phyloP scores from a whole-genome alignment of 2,888 invertebrate genomes.

The Kryphioiulus occultus region DNA sequence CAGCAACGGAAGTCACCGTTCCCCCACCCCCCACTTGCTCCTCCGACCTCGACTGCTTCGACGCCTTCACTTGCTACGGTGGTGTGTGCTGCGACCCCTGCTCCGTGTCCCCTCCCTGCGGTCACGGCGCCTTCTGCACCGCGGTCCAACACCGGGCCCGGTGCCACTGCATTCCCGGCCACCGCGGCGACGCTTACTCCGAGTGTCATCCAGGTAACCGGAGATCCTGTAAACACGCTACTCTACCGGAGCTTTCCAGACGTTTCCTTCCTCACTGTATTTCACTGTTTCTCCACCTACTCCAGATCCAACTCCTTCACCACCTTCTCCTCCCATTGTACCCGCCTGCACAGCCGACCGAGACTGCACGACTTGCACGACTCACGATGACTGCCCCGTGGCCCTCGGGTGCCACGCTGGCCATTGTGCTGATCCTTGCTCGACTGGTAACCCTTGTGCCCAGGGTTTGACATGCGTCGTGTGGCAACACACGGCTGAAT shows the following conservation, averaged over 20 bases:
- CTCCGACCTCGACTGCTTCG: constrained; percentile 57
- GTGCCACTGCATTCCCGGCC: constrained; percentile 88
- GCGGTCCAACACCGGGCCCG: constrained; percentile 88
- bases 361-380: constrained; percentile 51
- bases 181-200: constrained; percentile 67
- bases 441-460: constrained; percentile 75
- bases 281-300: constrained; percentile 10
- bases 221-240: not conserved
- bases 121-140: constrained; percentile 85
- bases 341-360: constrained; percentile 58
- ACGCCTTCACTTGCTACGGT: constrained; percentile 73
- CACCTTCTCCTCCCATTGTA: not conserved
- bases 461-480: constrained; percentile 86
- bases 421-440: constrained; percentile 78
- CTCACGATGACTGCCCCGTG: constrained; percentile 56
- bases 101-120: constrained; percentile 73
- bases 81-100: constrained; percentile 81
- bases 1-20: not conserved
- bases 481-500: constrained; percentile 87
- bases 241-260: not conserved
- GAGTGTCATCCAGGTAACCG: constrained; percentile 51
- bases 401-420: constrained; percentile 76
- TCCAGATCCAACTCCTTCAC: not conserved
- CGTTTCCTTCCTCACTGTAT: not conserved
- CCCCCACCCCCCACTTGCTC: constrained; percentile 52